Conservation (phyloP, 2,797 vertebrate species). For the Lutjanus argentimaculatus region DNA sequence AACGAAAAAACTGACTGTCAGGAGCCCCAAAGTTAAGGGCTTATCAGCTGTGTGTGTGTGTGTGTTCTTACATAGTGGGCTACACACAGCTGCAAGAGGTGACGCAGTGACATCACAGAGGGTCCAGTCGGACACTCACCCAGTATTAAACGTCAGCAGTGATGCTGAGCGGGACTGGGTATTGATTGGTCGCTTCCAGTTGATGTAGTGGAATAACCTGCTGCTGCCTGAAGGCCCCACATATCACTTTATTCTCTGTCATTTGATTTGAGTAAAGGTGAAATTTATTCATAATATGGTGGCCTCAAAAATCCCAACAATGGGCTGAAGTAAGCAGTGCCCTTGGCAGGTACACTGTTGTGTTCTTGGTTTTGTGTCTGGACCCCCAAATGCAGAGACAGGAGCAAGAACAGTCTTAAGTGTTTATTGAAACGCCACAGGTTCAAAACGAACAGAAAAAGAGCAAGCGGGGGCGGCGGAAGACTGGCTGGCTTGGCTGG, state of each 20-base stretch:
- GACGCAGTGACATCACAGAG: conserved; percentile 40
- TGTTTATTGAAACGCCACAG: too few species aligned
- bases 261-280: too few species aligned
- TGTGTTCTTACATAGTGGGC: conserved; percentile 7
- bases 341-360: too few species aligned
- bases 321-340: too few species aligned
- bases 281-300: too few species aligned
- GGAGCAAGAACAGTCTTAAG: too few species aligned
- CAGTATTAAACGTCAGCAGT: conserved; percentile 31
- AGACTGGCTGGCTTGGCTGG: too few species aligned
- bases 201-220: background rate
- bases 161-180: background rate
- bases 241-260: background rate
- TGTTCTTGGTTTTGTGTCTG: too few species aligned
- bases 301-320: too few species aligned
- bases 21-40: conserved; percentile 31
- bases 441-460: too few species aligned
- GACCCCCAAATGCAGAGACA: too few species aligned
- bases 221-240: background rate
- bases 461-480: too few species aligned
- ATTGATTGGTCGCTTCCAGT: conserved; percentile 12
- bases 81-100: conserved; percentile 9
- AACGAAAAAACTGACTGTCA: conserved; percentile 1
- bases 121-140: conserved; percentile 37
- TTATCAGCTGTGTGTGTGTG: conserved; percentile 60